phyloP scores from a whole-genome alignment of 2,797 vertebrate genomes.

The Sarcophilus harrisii region DNA sequence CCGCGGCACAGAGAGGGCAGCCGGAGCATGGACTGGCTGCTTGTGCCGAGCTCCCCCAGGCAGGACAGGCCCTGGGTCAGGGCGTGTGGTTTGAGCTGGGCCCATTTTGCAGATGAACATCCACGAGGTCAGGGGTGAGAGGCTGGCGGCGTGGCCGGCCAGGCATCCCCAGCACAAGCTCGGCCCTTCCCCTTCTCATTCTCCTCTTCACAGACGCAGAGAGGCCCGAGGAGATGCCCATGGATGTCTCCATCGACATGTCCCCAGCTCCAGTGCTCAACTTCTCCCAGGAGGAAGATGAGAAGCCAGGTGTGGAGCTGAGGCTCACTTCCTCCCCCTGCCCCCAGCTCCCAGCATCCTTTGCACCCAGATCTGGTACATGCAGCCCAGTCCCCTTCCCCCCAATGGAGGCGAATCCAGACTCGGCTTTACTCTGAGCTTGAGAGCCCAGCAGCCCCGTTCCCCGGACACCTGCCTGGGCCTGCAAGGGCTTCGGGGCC shows the following conservation, averaged over 20 bases:
- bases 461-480: not conserved
- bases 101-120: not conserved
- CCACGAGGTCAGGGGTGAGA: too few relatives aligned
- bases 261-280: not conserved
- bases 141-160: too few relatives aligned
- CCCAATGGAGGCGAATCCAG: not conserved
- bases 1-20: not conserved
- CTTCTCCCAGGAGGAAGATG: conserved; percentile 78
- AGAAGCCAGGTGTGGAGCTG: conserved; percentile 8
- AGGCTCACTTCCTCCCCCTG: not conserved
- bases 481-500: not conserved
- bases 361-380: too few relatives aligned
- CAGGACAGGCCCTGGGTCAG: not conserved
- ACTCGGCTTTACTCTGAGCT: not conserved
- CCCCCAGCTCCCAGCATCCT: not conserved
- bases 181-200: not conserved
- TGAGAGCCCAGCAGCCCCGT: not conserved
- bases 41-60: not conserved
- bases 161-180: not conserved
- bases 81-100: not conserved
- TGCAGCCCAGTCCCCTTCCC: not conserved
- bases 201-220: not conserved
- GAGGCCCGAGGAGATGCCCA: conserved; percentile 50
- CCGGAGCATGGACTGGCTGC: not conserved
- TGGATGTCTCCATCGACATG: not conserved